Base-by-base conservation (phyloP, 1,140 invertebrate species). In the Coenobita brevimanus region DNA sequence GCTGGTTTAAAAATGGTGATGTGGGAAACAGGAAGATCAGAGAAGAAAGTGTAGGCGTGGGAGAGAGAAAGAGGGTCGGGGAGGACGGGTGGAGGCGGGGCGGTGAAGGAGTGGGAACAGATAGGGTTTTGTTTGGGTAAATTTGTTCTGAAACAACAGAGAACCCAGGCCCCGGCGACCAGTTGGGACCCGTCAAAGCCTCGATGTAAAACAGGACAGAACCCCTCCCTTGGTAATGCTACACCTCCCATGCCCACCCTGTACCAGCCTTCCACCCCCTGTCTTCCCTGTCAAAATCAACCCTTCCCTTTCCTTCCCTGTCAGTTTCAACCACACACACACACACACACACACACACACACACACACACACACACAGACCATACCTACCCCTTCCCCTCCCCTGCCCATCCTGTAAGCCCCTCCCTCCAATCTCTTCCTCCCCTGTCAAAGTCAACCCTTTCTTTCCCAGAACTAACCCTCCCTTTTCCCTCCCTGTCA, bases 61-160 rank as follows among this genome's bases (percentile, higher is more conserved):
- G 73, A 27, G 38, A 24, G 13, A 24, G 8, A n/a, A n/a, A 6
- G 24, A 27, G 38, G 38, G 33, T 38, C 27, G 38, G 38, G 6
- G 17, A 8, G 54, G 57, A 21, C 46, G 36, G 30, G 8, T 27
- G 41, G 3, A 27, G 36, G 38, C 36, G 21, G 57, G 17, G 15
- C 2, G 79, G 13, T 38, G 38, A 60, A 80, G 79, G 79, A 82
- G 33, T 67, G 79, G 79, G 60, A 82, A 82, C 79, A 82, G 79
- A 82, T 82, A 82, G 60, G 60, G 79, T 82, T 82, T 82, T 82
- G 79, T 82, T 82, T 82, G 79, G 79, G 79, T 82, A 82, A 82
- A 82, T 82, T 82, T 60, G 60, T 46, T 82, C 79, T 82, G 79
- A 82, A 82, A 82, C 79, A 82, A 82, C 79, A 82, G 21, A 60